phyloP scores from a whole-genome alignment of 2,888 invertebrate species.

The Macrophya annulata region DNA sequence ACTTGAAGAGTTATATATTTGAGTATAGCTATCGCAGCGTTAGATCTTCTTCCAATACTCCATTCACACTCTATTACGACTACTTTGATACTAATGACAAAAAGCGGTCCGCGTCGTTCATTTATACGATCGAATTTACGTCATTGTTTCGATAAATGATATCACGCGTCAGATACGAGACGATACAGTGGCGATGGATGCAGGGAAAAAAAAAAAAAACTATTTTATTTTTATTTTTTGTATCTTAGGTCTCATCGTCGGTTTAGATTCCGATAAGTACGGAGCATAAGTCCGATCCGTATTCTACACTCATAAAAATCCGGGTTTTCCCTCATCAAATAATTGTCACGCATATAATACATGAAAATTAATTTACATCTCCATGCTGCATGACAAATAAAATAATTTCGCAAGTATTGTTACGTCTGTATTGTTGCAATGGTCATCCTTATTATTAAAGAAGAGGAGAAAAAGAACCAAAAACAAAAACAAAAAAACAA shows the following conservation, averaged over 20 bases:
- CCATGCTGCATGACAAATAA: no score
- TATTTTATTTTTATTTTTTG: not conserved
- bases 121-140: slow-evolving; percentile 47
- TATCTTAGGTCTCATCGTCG: no score
- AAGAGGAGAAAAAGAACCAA: not conserved
- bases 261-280: not conserved
- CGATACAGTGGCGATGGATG: not conserved
- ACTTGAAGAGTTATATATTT: slow-evolving; percentile 67
- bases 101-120: not conserved
- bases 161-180: slow-evolving; percentile 28
- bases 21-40: slow-evolving; percentile 49
- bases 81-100: slow-evolving; percentile 42
- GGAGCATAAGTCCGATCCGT: not conserved
- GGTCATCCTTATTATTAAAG: not conserved
- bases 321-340: not conserved
- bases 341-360: not conserved
- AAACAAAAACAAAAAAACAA: not conserved
- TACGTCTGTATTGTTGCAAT: not conserved
- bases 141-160: slow-evolving; percentile 36
- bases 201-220: not conserved
- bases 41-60: slow-evolving; percentile 58
- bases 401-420: not conserved
- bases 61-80: slow-evolving; percentile 59
- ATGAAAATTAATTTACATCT: not conserved
- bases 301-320: not conserved